Conservation (phyloP, 2,113 vertebrate genomes). For the Petromus typicus region DNA sequence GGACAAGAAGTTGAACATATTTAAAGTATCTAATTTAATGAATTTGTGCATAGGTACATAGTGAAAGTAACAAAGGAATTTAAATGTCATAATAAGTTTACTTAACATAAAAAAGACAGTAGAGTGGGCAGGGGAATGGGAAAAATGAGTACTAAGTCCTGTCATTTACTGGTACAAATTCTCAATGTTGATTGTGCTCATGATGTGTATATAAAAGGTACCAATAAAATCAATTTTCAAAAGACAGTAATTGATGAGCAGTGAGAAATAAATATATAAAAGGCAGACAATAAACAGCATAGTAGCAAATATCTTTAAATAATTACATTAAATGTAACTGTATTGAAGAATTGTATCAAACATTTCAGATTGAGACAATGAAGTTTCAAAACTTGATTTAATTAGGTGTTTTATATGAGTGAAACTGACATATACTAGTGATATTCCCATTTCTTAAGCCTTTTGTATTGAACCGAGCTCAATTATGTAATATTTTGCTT, state of each 20-base stretch:
- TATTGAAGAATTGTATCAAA: not conserved
- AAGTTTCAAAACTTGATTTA: not conserved
- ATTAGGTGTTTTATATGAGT: not conserved
- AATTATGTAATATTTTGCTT: not conserved
- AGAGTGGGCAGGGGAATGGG: no score
- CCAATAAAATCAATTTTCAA: no score
- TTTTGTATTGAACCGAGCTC: not conserved
- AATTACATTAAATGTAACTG: not conserved
- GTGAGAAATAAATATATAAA: not conserved
- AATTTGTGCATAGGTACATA: not conserved
- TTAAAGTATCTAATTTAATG: not conserved
- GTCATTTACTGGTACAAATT: no score
- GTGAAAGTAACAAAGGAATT: not conserved
- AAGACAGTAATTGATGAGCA: not conserved
- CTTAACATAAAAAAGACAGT: not conserved
- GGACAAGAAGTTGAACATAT: not conserved
- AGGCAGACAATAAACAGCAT: not conserved
- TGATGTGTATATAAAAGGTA: no score
- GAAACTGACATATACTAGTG: not conserved
- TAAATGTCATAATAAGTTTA: not conserved
- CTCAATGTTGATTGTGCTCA: no score
- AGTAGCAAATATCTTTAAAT: not conserved
- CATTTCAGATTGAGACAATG: not conserved
- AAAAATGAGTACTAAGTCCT: no score
- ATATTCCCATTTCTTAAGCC: not conserved